phyloP scores from a whole-genome alignment of 2,888 invertebrate genomes.

The Lathronympha strigana region DNA sequence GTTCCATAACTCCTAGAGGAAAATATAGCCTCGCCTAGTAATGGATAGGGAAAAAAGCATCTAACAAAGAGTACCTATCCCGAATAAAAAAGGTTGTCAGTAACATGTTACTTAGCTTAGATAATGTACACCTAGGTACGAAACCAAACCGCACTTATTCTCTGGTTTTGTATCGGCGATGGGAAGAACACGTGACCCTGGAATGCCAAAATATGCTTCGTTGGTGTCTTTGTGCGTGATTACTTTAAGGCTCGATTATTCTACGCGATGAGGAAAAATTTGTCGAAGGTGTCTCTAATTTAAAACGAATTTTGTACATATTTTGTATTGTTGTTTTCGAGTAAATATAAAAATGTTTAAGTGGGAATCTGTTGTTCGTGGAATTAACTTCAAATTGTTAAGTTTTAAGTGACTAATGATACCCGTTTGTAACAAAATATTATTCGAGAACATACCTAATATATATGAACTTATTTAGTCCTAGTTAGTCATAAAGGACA shows the following conservation, averaged over 20 bases:
- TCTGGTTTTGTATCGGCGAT: background rate
- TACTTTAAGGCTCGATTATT: slow-evolving; percentile 40
- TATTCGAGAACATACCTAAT: too few relatives aligned
- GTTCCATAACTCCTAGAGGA: too few relatives aligned
- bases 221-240: slow-evolving; percentile 38
- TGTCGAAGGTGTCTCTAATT: slow-evolving; percentile 25
- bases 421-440: too few relatives aligned
- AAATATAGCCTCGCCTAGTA: too few relatives aligned
- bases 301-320: slow-evolving; percentile 14
- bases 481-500: too few relatives aligned
- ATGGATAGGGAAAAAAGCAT: too few relatives aligned
- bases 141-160: background rate
- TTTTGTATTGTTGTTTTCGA: background rate
- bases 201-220: slow-evolving; percentile 37
- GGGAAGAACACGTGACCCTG: slow-evolving; percentile 7
- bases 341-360: background rate
- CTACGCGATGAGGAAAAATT: slow-evolving; percentile 25
- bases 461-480: too few relatives aligned
- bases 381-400: background rate
- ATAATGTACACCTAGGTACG: too few relatives aligned
- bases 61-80: too few relatives aligned
- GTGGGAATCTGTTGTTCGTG: background rate
- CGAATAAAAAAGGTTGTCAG: too few relatives aligned
- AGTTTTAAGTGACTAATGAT: too few relatives aligned
- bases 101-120: background rate